These are phyloP conservation scores for Phalloptychus januarius DNA, from an alignment of 2,797 vertebrate genomes.

Conservation along the genomic window DNA sequence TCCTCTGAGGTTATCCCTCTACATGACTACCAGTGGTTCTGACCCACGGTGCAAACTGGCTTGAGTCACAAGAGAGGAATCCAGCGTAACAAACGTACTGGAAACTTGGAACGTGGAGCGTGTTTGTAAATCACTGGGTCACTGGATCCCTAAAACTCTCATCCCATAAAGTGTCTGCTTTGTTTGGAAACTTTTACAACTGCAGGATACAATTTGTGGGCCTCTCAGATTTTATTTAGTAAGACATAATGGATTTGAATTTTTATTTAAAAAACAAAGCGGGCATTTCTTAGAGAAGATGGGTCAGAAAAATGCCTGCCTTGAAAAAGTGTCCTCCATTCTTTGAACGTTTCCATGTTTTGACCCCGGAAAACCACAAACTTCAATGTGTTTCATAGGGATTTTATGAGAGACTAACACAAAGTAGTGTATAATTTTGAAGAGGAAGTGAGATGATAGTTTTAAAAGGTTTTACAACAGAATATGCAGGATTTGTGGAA, in stretches of 20 bases:
- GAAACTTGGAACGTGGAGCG: constrained; percentile 36
- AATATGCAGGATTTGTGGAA: background rate
- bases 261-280: background rate
- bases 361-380: background rate
- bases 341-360: background rate
- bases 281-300: background rate
- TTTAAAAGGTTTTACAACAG: background rate
- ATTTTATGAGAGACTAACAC: background rate
- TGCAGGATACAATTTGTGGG: background rate
- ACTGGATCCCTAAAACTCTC: constrained; percentile 24
- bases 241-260: background rate
- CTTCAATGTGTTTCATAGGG: background rate
- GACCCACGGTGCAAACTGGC: constrained; percentile 46
- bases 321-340: background rate
- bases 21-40: constrained; percentile 48
- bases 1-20: constrained; percentile 43
- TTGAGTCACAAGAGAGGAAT: constrained; percentile 51
- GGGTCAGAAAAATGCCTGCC: constrained; percentile 2
- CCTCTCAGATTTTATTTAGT: constrained; percentile 2
- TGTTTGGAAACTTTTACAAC: constrained; percentile 22
- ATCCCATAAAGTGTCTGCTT: constrained; percentile 21
- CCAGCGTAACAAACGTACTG: constrained; percentile 21
- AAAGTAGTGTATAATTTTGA: background rate
- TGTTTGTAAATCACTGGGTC: constrained; percentile 23
- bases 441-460: background rate